Base-by-base conservation (phyloP, 2,797 vertebrate species). In the Myotis findleyi region DNA sequence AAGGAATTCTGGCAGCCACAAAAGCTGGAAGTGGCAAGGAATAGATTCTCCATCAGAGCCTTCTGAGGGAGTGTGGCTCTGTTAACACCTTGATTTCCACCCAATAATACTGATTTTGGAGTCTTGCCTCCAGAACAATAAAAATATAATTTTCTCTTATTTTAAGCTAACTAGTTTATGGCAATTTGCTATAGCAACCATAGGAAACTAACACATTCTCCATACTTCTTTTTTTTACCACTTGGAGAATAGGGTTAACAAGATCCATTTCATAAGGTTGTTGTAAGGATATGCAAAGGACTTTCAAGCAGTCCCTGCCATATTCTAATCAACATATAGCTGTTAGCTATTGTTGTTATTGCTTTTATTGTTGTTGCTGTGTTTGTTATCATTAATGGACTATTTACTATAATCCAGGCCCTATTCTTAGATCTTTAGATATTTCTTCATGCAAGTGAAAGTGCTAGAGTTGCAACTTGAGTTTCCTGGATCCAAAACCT, bases 371-470 rank as follows among this genome's bases (percentile, higher is more conserved):
- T 47, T 72, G 13, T 30, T 36, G 25, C 57, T 59, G 13, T 76
- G n/a, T 66, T 33, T 79, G 33, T 69, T 68, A 68, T 64, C 66
- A 90, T 91, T 72, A 83, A 30, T 23, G 13, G 20, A 68, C 14
- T 51, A 10, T 82, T 89, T 77, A 59, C 49, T 75, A 33, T 41
- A 41, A 51, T 30, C 38, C 80, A 66, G 25, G 53, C 1, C 59
- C 4, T 23, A 47, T 76, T 33, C 11, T 71, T 68, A 25, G 53
- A 33, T 21, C 69, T 93, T 87, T 76, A 75, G 62, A 69, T 81
- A 75, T 86, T 94, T 94, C 30, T 94, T 86, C 64, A 38, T 41
- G 7, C 53, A 64, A 59, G 11, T 71, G 36, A 79, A 86, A 64
- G 25, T 87, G n/a, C 47, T 81, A 36, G 55, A 79, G 25, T 44